A percentile compares a stretch with the other conserved stretches of the same genome.
These are phyloP conservation scores for Craterocephalus amniculus DNA, from an alignment of 2,797 vertebrate genomes.

Conservation along the genomic window DNA sequence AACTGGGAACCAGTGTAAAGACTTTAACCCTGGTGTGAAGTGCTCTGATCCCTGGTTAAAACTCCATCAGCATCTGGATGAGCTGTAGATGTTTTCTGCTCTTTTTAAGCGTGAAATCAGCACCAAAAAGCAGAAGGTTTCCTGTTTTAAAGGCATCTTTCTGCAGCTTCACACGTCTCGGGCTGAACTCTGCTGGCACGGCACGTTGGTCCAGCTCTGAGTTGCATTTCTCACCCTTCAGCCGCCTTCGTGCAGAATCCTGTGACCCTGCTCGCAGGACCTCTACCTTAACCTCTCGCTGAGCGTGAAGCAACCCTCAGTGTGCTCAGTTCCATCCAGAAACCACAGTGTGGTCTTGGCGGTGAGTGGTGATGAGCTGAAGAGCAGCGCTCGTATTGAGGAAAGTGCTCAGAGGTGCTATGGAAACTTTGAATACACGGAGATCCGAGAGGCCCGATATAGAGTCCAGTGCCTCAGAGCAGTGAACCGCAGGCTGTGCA, in stretches of 20 bases:
- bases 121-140: neutral
- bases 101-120: no score
- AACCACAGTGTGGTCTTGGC: constrained; percentile 77
- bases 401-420: constrained; percentile 67
- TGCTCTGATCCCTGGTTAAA: no score
- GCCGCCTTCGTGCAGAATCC: constrained; percentile 22
- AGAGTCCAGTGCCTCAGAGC: constrained; percentile 71
- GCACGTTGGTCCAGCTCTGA: neutral
- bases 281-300: constrained; percentile 47
- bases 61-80: no score
- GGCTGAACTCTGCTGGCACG: neutral
- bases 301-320: constrained; percentile 46
- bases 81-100: no score
- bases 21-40: no score
- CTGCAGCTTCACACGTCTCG: rapidly evolving
- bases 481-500: constrained; percentile 67
- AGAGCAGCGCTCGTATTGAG: constrained; percentile 59
- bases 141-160: neutral
- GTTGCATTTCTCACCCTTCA: constrained; percentile 7
- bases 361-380: constrained; percentile 61
- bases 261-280: constrained; percentile 40
- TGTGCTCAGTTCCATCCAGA: constrained; percentile 67
- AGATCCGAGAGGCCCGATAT: constrained; percentile 60
- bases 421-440: constrained; percentile 72
- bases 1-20: no score